These are phyloP conservation scores for Callionymus lyra DNA, from an alignment of 2,113 vertebrate genomes.

Conservation along the genomic window DNA sequence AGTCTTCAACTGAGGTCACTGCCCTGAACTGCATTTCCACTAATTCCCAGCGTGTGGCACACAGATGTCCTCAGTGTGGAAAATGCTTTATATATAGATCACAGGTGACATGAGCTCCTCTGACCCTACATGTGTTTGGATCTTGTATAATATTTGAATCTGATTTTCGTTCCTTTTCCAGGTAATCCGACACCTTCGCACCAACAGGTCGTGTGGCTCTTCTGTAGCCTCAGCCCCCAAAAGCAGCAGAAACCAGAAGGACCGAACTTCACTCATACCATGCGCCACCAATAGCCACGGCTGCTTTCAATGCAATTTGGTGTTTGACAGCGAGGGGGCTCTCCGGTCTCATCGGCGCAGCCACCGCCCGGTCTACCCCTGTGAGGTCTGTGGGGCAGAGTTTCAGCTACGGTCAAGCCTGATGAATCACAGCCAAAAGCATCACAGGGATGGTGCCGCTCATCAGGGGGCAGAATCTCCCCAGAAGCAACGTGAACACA, in stretches of 20 bases:
- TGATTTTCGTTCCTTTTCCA: neutral
- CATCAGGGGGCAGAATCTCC: slow-evolving; percentile 21
- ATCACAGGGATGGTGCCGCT: slow-evolving; percentile 25
- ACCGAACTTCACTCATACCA: neutral
- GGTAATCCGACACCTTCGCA: slow-evolving; percentile 59
- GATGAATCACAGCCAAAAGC: slow-evolving; percentile 52
- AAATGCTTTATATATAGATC: slow-evolving; percentile 62
- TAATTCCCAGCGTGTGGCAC: slow-evolving; percentile 52
- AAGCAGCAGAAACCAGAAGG: neutral
- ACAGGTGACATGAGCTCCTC: slow-evolving; percentile 29
- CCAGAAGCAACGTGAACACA: slow-evolving; percentile 26
- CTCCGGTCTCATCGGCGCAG: slow-evolving; percentile 37
- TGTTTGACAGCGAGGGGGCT: slow-evolving; percentile 36
- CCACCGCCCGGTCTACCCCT: slow-evolving; percentile 54
- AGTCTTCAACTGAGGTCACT: slow-evolving; percentile 9
- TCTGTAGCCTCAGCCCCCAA: neutral
- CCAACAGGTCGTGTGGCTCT: slow-evolving; percentile 26
- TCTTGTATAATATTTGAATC: too few relatives aligned
- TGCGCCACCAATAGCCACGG: slow-evolving; percentile 16
- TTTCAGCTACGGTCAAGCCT: slow-evolving; percentile 50
- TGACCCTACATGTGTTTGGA: too few relatives aligned
- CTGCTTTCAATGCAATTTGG: slow-evolving; percentile 53
- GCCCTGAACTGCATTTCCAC: slow-evolving; percentile 34
- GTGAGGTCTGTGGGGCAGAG: slow-evolving; percentile 31
- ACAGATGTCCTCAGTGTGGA: slow-evolving; percentile 59